phyloP scores from a whole-genome alignment of 2,888 invertebrate species.

The Acleris cristana region DNA sequence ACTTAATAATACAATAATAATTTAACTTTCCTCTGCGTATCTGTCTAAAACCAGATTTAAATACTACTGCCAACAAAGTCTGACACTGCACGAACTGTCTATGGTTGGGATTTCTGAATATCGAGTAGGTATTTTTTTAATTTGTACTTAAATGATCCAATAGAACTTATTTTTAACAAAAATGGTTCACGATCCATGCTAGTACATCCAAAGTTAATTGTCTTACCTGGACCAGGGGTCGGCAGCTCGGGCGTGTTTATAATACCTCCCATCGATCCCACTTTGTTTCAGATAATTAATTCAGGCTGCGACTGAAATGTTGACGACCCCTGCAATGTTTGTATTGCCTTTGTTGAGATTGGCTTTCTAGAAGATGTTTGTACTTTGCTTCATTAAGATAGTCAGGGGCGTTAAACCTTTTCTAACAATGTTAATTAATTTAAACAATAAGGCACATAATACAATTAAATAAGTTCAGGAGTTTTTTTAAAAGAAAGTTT shows the following conservation, averaged over 20 bases:
- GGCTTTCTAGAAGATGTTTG: conserved; percentile 1
- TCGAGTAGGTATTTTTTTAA: too few species aligned
- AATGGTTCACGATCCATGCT: conserved; percentile 6
- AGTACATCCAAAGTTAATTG: conserved; percentile 1
- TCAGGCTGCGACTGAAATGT: conserved; percentile 26
- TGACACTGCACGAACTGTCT: too few species aligned
- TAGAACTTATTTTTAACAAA: too few species aligned
- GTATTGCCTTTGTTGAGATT: conserved; percentile 7
- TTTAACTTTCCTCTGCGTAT: too few species aligned
- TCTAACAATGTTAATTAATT: neutral
- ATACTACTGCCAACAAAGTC: too few species aligned
- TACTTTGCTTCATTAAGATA: conserved; percentile 2
- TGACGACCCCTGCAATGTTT: conserved; percentile 30
- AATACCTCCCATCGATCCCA: conserved; percentile 22
- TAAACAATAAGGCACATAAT: too few species aligned
- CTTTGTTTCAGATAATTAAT: conserved; percentile 29
- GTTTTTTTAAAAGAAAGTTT: too few species aligned
- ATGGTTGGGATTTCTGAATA: too few species aligned
- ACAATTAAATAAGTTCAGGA: too few species aligned
- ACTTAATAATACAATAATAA: too few species aligned
- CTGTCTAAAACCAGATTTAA: too few species aligned
- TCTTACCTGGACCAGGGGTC: conserved; percentile 21
- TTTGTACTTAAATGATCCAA: too few species aligned
- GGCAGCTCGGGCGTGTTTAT: conserved; percentile 18
- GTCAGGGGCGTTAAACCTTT: conserved; percentile 15